Conservation (phyloP, 2,888 invertebrate species). For the Rhynchonema sp. region DNA sequence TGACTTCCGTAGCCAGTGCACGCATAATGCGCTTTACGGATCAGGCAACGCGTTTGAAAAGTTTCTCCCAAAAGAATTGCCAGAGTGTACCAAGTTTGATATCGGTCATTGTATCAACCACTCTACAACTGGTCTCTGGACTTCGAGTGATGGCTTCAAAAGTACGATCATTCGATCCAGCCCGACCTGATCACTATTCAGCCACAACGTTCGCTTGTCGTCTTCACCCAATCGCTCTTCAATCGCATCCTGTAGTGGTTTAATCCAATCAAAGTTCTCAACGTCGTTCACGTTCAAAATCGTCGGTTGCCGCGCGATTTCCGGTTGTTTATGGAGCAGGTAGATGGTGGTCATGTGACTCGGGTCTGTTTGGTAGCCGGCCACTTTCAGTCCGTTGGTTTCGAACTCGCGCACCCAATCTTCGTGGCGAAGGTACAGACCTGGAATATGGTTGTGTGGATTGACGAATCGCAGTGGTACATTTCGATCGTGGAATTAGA, state of each 20-base stretch:
- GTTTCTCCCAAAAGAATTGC: too few species aligned
- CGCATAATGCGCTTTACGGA: too few species aligned
- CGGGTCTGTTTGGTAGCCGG: background rate
- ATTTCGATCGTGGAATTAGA: too few species aligned
- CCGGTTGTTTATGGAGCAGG: constrained; percentile 15
- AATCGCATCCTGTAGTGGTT: constrained; percentile 10
- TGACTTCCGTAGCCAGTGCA: too few species aligned
- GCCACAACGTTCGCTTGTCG: constrained; percentile 34
- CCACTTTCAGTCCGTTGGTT: constrained; percentile 13
- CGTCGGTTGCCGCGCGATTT: constrained; percentile 15
- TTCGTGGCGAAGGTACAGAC: constrained; percentile 10
- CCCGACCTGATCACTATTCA: constrained; percentile 36
- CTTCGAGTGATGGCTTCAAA: too few species aligned
- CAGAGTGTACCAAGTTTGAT: too few species aligned
- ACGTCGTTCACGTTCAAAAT: constrained; percentile 25
- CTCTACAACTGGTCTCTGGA: too few species aligned
- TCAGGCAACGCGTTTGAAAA: too few species aligned
- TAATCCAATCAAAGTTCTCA: constrained; percentile 24
- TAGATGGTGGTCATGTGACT: constrained; percentile 17
- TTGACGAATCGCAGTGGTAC: too few species aligned
- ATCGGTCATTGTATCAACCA: too few species aligned
- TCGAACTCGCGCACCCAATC: constrained; percentile 17
- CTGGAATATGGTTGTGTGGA: too few species aligned
- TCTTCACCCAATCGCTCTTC: constrained; percentile 45
- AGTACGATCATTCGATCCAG: too few species aligned